Evolutionary conservation across 2,797 vertebrate genomes (phyloP), one percentile per base, ranked within the genome.

Genomic region (Pseudochirops cupreus): DNA sequence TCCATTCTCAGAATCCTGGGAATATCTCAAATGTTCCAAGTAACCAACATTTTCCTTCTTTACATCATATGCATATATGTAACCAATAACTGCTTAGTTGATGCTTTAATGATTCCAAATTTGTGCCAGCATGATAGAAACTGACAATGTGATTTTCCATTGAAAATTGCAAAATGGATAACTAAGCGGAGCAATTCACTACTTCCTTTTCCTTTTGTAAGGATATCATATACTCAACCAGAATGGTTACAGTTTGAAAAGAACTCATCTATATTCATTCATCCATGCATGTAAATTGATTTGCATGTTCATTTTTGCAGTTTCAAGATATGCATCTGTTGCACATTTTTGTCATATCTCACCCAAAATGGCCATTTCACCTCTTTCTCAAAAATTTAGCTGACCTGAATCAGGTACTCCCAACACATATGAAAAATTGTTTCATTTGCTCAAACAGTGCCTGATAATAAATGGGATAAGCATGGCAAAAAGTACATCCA

Each of bases 141-240:
- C 31, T 96, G 94, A 52, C 56, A 96, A 54, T 96, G 82, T n/a
- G 58, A 1, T 97, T 98, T 98, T 97, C 55, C n/a, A 53, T 91
- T 97, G 10, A 97, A 98, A 98, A 96, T 96, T 93, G 92, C 28
- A 89, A 87, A 97, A 96, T 93, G 92, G 94, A 93, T 96, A 55
- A 67, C 57, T 97, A 94, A 97, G 67, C 93, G 56, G 33, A 96
- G 96, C 33, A 4, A 0, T 2, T 57, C 54, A 93, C 29, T 94
- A 29, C 90, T 96, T 97, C 0, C 2, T 7, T 0, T 33, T 56
- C 62, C 46, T 96, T 97, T 95, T 96, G 67, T 62, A 95, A 87
- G 91, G 52, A 28, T 94, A 55, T 57, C 46, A 53, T 97, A 31
- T 74, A 33, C 74, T 96, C 13, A n/a, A 94, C 93, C 67, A 56